Conservation (phyloP, 2,113 vertebrate genomes). For the Nesoenas mayeri region DNA sequence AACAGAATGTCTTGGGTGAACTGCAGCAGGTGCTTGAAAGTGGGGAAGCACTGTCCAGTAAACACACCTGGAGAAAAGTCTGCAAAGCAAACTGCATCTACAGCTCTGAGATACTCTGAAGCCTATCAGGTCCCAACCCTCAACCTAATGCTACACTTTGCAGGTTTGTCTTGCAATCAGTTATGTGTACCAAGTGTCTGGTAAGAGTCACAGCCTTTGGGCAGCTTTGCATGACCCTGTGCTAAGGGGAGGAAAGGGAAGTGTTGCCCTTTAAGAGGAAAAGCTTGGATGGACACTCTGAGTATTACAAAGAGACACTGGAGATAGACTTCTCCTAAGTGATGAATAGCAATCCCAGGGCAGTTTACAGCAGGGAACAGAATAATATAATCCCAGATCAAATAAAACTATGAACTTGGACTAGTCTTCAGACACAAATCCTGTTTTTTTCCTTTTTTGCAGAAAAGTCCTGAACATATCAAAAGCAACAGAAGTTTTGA, state of each 20-base stretch:
- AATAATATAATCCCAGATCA: background rate
- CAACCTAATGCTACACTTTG: background rate
- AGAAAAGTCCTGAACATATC: background rate
- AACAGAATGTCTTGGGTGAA: background rate
- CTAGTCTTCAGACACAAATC: background rate
- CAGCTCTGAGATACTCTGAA: background rate
- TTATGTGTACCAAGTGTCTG: background rate
- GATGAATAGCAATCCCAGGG: background rate
- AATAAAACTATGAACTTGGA: conserved; percentile 6
- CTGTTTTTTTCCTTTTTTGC: background rate
- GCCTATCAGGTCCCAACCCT: background rate
- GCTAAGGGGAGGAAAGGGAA: background rate
- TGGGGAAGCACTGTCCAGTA: background rate
- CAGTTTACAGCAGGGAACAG: background rate
- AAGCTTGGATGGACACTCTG: background rate
- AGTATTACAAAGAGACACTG: background rate
- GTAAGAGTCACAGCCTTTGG: background rate
- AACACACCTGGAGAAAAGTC: background rate
- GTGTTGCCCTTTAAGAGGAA: background rate
- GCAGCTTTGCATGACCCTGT: background rate
- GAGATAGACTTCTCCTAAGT: background rate
- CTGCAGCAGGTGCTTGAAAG: background rate
- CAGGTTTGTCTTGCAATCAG: background rate
- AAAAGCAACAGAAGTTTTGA: background rate
- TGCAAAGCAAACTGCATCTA: background rate